Base-by-base conservation (phyloP, 1,140 invertebrate genomes). In the Palaemon carinicauda region DNA sequence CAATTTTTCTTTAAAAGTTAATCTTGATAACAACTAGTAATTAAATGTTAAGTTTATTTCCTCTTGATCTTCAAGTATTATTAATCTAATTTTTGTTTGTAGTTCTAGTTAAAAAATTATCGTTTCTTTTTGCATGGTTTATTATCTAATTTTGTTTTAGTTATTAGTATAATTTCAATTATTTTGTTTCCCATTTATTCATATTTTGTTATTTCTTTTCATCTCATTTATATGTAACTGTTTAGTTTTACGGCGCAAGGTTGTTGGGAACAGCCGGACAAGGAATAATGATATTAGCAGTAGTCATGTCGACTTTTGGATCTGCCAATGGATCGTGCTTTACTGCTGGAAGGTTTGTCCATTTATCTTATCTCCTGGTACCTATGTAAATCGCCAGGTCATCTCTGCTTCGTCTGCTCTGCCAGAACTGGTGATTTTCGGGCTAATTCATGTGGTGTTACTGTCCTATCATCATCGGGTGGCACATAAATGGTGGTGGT, bases 291-390 rank as follows among this genome's bases (percentile, higher is more conserved):
- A 87, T 84, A 69, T 41, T 77, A 17, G 74, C 97, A 71, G 98
- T 99, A 24, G 97, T 97, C 9, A 96, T 99, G 83, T 98, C 97
- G 51, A 98, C 97, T 1, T 98, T 99, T 92, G 98, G 98, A 69
- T 98, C 97, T 24, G 97, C 98, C 29, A 99, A 99, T 91, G 98
- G 98, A 81, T 98, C 98, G 7, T 93, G 99, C 27, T 98, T 99
- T 91, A 96, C 96, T 27, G 96, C 96, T 80, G 96, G 96, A 91
- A 94, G 96, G 93, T 95, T 71, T 83, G 87, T 78, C n/a, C n/a
- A n/a, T n/a, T n/a, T 50, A 21, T n/a, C 15, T 53, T 77, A 9
- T 77, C 0, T 51, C 19, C 33, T 83, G 14, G 17, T 50, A 15
- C n/a, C n/a, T n/a, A 41, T 12, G 5, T 41, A 41, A 1, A 12